These are phyloP conservation scores for Heliocidaris erythrogramma DNA, from an alignment of 35 echinoderm and acorn worm species.

Conservation along the genomic window DNA sequence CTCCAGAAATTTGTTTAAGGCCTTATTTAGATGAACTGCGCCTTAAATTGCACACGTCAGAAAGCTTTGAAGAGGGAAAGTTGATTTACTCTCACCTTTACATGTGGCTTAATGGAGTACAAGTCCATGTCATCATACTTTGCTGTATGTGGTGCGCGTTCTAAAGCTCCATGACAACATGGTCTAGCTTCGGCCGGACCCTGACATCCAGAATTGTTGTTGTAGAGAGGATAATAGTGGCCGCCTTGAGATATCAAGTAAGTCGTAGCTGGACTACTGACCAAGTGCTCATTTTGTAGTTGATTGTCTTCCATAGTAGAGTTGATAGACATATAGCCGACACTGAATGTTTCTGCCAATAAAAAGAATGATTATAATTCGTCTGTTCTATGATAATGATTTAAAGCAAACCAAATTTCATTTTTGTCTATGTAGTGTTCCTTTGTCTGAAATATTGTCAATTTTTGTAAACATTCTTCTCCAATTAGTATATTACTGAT, in stretches of 20 bases:
- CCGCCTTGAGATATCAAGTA: not conserved
- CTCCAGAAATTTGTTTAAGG: not conserved
- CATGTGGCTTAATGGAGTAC: not conserved
- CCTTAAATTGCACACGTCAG: not conserved
- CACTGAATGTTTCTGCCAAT: too few species aligned
- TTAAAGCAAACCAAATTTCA: too few species aligned
- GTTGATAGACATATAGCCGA: too few species aligned
- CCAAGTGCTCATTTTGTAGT: too few species aligned
- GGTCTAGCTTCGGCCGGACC: not conserved
- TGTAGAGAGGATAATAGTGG: not conserved
- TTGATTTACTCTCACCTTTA: not conserved
- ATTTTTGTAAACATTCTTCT: too few species aligned
- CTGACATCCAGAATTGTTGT: not conserved
- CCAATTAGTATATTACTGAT: too few species aligned
- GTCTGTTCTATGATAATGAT: too few species aligned
- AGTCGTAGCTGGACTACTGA: not conserved
- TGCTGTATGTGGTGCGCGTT: not conserved
- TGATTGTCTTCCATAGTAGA: too few species aligned
- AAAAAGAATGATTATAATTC: too few species aligned
- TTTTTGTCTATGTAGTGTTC: too few species aligned
- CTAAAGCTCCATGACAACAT: constrained; percentile 11
- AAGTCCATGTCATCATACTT: constrained; percentile 8
- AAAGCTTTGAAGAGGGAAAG: too few species aligned
- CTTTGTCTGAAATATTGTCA: too few species aligned
- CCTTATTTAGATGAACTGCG: not conserved